These are phyloP conservation scores for Dendrolimus punctatus DNA, from an alignment of 1,140 invertebrate genomes.

Conservation along the genomic window DNA sequence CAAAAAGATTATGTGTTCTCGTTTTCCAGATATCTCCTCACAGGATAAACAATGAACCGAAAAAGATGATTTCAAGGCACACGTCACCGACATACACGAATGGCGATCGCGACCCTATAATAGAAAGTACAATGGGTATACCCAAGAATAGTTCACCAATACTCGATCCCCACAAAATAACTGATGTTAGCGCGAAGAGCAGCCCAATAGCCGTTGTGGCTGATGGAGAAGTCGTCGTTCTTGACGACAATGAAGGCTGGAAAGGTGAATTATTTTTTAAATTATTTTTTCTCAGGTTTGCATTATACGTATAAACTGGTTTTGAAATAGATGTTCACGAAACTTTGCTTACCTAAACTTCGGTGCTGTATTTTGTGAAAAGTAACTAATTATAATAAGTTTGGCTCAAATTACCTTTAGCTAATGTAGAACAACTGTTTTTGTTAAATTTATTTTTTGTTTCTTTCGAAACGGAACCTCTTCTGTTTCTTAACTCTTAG, in stretches of 20 bases:
- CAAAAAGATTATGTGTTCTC: too few species aligned
- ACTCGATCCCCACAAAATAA: constrained; percentile 61
- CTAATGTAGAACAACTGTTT: too few species aligned
- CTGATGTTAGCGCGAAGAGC: constrained; percentile 55
- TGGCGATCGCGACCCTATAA: constrained; percentile 42
- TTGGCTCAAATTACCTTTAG: too few species aligned
- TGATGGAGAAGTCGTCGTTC: constrained; percentile 84
- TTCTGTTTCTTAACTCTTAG: too few species aligned
- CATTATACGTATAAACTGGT: neutral
- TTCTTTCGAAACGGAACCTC: too few species aligned
- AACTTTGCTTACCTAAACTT: too few species aligned
- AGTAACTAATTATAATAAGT: too few species aligned
- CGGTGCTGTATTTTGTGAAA: too few species aligned
- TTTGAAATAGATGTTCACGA: too few species aligned
- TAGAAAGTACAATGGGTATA: constrained; percentile 55
- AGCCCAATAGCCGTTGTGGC: constrained; percentile 74
- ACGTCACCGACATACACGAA: constrained; percentile 70
- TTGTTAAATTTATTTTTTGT: too few species aligned
- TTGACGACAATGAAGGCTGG: constrained; percentile 86
- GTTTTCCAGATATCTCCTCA: constrained; percentile 53
- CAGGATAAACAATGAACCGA: constrained; percentile 59
- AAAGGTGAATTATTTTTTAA: constrained; percentile 58
- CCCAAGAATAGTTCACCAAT: constrained; percentile 70
- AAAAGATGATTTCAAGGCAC: constrained; percentile 70
- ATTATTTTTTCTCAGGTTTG: neutral